Evolutionary conservation across 1,140 invertebrate species (phyloP).

Genomic region (Conus ventricosus): DNA sequence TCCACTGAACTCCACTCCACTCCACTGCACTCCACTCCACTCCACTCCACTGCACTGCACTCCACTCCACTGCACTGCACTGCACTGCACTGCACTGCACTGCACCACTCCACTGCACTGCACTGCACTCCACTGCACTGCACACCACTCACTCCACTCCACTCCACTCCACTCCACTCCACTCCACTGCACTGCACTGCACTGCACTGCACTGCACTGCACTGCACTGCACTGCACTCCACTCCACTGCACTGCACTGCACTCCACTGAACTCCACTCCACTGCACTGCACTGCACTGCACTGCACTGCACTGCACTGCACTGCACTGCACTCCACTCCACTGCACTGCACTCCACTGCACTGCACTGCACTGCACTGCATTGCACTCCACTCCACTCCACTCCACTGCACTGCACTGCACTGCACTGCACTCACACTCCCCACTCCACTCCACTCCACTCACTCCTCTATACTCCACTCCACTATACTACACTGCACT

Average conservation of each 20-base stretch:
- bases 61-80: conserved; percentile 35
- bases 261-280: conserved; percentile 39
- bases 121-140: conserved; percentile 32
- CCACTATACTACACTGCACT: conserved; percentile 19
- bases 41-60: conserved; percentile 31
- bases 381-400: conserved; percentile 30
- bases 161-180: conserved; percentile 38
- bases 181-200: conserved; percentile 18
- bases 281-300: conserved; percentile 39
- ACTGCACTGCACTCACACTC: conserved; percentile 19
- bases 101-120: conserved; percentile 35
- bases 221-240: conserved; percentile 27
- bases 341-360: conserved; percentile 35
- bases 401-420: conserved; percentile 38
- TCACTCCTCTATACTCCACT: conserved; percentile 5
- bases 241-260: conserved; percentile 39
- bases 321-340: conserved; percentile 27
- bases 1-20: no score
- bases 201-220: neutral
- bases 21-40: conserved; percentile 36
- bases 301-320: conserved; percentile 26
- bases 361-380: neutral
- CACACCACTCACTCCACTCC: conserved; percentile 34
- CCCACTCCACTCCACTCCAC: conserved; percentile 31
- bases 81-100: conserved; percentile 38